Percentiles rank a stretch among this genome's conserved stretches.
Evolutionary conservation across 2,888 invertebrate genomes (phyloP).

Genomic region (Macropis europaea): DNA sequence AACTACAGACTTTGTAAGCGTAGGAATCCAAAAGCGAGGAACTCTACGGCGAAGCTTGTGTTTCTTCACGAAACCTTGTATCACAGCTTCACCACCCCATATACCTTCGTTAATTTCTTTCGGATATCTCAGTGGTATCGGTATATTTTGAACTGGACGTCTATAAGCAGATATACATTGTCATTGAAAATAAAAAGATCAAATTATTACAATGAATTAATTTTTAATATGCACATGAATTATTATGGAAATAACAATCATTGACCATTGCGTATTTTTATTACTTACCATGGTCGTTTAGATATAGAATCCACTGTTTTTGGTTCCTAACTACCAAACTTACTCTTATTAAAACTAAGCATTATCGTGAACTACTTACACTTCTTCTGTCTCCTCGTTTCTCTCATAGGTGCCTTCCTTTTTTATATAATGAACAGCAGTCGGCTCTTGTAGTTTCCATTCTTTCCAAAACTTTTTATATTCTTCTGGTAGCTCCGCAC

Average conservation of each 20-base stretch:
- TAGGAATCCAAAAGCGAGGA: slow-evolving; percentile 94
- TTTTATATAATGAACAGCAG: slow-evolving; percentile 86
- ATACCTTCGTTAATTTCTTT: slow-evolving; percentile 91
- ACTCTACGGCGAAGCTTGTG: slow-evolving; percentile 82
- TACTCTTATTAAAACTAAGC: not conserved
- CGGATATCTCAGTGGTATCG: slow-evolving; percentile 89
- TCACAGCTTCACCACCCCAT: slow-evolving; percentile 98
- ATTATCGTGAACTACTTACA: slow-evolving; percentile 79
- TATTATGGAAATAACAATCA: not conserved
- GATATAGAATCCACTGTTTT: too few species aligned
- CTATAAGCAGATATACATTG: too few species aligned
- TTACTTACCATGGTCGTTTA: too few species aligned
- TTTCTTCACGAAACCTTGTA: slow-evolving; percentile 84
- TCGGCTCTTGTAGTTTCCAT: slow-evolving; percentile 86
- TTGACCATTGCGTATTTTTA: too few species aligned
- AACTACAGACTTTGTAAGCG: slow-evolving; percentile 88
- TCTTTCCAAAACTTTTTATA: slow-evolving; percentile 93
- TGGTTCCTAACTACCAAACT: too few species aligned
- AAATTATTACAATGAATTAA: too few species aligned
- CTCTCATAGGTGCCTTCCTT: slow-evolving; percentile 87
- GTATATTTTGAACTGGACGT: slow-evolving; percentile 87
- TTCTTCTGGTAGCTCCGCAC: slow-evolving; percentile 86
- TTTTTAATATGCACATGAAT: too few species aligned
- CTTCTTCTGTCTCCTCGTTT: slow-evolving; percentile 87
- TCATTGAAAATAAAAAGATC: too few species aligned